Conservation (phyloP, 2,888 invertebrate species). For the Cylloceria caligata region DNA sequence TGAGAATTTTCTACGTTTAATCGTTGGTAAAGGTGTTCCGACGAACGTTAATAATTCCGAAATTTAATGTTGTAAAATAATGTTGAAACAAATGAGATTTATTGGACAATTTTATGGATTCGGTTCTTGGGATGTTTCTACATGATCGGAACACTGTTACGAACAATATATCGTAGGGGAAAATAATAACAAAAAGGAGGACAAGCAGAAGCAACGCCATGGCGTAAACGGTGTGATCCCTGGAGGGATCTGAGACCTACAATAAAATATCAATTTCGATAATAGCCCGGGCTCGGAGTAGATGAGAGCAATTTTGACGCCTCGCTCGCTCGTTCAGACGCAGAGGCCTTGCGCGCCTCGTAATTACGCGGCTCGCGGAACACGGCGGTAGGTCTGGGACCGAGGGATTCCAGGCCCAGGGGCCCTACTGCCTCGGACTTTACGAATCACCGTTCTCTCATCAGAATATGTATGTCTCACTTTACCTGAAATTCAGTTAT, state of each 20-base stretch:
- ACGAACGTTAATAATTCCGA: no score
- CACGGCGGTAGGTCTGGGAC: constrained; percentile 83
- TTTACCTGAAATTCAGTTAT: not conserved
- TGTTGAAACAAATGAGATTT: no score
- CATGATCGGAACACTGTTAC: no score
- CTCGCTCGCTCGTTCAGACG: constrained; percentile 70
- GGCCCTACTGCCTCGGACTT: constrained; percentile 22
- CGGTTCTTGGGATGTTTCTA: no score
- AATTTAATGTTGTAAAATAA: no score
- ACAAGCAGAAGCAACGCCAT: constrained; percentile 54
- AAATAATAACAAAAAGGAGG: constrained; percentile 29
- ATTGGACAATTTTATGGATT: no score
- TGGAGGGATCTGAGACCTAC: constrained; percentile 70
- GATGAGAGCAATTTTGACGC: constrained; percentile 82
- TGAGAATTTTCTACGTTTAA: no score
- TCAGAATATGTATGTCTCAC: constrained; percentile 32
- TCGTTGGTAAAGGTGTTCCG: no score
- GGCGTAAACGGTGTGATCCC: constrained; percentile 57
- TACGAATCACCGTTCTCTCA: constrained; percentile 27
- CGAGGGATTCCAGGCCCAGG: constrained; percentile 32
- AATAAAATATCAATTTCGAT: constrained; percentile 84
- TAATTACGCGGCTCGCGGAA: constrained; percentile 83
- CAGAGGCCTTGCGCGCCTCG: constrained; percentile 72
- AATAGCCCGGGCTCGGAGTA: constrained; percentile 75
- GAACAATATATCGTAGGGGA: constrained; percentile 46